Conservation (phyloP, 2,888 invertebrate species). For the Cybosia mesomella region DNA sequence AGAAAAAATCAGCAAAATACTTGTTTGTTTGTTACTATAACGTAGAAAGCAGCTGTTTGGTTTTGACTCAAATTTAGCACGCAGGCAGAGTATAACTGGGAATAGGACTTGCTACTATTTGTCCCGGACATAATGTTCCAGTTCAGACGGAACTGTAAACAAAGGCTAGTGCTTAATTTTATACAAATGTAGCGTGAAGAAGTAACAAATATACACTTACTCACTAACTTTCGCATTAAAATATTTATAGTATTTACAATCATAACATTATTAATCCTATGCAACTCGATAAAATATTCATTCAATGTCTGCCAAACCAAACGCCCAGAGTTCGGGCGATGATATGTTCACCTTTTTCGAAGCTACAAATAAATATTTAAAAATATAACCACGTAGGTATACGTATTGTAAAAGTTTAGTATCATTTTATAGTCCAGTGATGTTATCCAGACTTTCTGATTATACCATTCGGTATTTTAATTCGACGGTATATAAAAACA, state of each 20-base stretch:
- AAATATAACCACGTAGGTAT: conserved; percentile 52
- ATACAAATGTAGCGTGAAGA: background rate
- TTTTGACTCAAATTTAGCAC: too few relatives aligned
- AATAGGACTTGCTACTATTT: background rate
- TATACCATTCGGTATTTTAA: conserved; percentile 67
- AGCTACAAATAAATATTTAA: conserved; percentile 53
- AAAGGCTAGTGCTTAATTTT: background rate
- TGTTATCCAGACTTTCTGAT: conserved; percentile 63
- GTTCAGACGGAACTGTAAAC: background rate
- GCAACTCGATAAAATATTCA: conserved; percentile 40
- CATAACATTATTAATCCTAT: conserved; percentile 3
- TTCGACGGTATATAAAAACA: conserved; percentile 66
- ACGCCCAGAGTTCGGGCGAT: conserved; percentile 35
- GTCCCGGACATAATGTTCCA: background rate
- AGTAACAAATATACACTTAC: background rate
- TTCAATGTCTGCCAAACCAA: conserved; percentile 41
- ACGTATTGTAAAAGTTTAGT: conserved; percentile 53
- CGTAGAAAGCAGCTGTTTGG: too few relatives aligned
- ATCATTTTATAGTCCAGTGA: conserved; percentile 58
- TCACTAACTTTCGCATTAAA: background rate
- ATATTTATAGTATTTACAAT: background rate
- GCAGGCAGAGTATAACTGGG: too few relatives aligned
- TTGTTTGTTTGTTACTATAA: too few relatives aligned
- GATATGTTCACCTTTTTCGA: conserved; percentile 48
- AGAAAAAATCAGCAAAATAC: too few relatives aligned